Evolutionary conservation across 2,113 vertebrate genomes (phyloP).

Genomic region (Plecotus auritus): DNA sequence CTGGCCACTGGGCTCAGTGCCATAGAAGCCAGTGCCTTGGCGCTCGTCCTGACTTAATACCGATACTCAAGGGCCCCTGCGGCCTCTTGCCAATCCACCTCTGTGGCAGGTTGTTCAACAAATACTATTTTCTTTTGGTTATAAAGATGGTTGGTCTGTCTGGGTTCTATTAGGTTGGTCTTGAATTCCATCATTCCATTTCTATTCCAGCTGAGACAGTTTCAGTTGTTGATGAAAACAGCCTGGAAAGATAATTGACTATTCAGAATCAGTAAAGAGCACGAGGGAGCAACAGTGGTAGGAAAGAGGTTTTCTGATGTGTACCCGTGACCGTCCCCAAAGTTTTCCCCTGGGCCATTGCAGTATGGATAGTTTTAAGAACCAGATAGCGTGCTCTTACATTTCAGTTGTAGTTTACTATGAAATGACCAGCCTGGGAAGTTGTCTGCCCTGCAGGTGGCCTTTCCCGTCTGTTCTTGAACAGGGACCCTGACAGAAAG

Average conservation of each 20-base stretch:
- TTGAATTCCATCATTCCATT: neutral
- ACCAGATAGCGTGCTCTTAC: neutral
- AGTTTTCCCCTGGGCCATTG: neutral
- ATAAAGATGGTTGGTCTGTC: neutral
- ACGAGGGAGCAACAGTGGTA: neutral
- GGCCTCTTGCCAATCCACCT: neutral
- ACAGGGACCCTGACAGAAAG: neutral
- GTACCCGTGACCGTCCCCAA: neutral
- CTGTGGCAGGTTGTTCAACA: neutral
- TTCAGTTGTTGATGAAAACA: neutral
- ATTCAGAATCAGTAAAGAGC: neutral
- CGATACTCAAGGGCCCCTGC: neutral
- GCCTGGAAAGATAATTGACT: neutral
- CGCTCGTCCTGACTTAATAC: neutral
- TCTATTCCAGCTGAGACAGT: neutral
- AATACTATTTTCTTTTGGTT: neutral
- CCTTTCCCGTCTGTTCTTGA: neutral
- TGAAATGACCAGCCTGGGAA: neutral
- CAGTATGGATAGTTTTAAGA: neutral
- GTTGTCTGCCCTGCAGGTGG: too few species aligned
- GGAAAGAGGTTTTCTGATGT: neutral
- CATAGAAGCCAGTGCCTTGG: neutral
- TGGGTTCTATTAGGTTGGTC: neutral
- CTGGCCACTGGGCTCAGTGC: neutral
- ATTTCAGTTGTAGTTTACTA: neutral